phyloP scores from a whole-genome alignment of 1,140 invertebrate species.

The Cecropterus lyciades region DNA sequence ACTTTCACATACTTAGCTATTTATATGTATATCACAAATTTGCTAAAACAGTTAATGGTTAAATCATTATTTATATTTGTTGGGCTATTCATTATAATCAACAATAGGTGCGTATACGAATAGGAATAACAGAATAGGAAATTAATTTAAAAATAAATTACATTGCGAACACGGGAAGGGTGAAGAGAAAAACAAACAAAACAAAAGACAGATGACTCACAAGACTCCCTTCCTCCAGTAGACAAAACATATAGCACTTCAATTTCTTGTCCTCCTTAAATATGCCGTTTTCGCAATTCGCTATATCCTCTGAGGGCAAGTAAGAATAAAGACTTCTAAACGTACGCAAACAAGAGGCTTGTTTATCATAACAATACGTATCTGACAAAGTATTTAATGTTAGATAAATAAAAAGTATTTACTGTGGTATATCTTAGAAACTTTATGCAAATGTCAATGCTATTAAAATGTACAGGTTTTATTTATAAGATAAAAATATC shows the following conservation, averaged over 20 bases:
- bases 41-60: no score
- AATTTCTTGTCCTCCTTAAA: slow-evolving; percentile 82
- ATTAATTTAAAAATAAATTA: slow-evolving; percentile 59
- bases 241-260: slow-evolving; percentile 84
- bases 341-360: slow-evolving; percentile 59
- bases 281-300: slow-evolving; percentile 83
- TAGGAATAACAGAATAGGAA: no score
- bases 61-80: no score
- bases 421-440: no score
- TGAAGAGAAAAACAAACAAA: slow-evolving; percentile 55
- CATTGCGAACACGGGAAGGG: slow-evolving; percentile 35
- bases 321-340: slow-evolving; percentile 67
- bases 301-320: slow-evolving; percentile 79
- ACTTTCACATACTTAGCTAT: no score
- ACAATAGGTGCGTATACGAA: no score
- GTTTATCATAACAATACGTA: slow-evolving; percentile 31
- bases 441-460: no score
- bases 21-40: no score
- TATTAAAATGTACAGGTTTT: no score
- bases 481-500: no score
- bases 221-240: slow-evolving; percentile 81
- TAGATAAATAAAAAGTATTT: background rate
- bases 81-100: no score
- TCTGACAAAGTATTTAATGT: background rate
- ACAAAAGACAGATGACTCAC: slow-evolving; percentile 70